Conservation (phyloP, 2,113 vertebrate genomes). For the Bombycilla garrulus region DNA sequence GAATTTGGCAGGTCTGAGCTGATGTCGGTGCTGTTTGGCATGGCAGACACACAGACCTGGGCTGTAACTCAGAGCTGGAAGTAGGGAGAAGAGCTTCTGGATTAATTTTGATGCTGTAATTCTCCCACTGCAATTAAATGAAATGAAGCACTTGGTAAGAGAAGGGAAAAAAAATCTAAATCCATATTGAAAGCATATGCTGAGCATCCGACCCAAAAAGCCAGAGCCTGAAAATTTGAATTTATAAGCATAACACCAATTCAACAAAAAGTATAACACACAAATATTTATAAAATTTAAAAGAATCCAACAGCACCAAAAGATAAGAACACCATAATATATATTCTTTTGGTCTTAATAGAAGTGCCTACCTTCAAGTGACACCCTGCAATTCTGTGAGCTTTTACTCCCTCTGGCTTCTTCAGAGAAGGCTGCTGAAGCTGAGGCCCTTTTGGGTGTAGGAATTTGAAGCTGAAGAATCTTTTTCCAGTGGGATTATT, state of each 20-base stretch:
- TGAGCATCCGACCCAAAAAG: not conserved
- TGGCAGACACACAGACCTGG: not conserved
- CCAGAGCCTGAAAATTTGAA: not conserved
- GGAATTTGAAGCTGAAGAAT: not conserved
- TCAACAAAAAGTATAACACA: not conserved
- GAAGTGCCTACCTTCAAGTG: not conserved
- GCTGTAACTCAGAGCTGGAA: not conserved
- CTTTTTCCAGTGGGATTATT: constrained; percentile 24
- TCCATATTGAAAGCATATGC: not conserved
- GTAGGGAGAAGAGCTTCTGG: not conserved
- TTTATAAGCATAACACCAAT: not conserved
- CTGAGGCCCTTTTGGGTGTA: not conserved
- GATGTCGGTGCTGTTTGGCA: rapidly evolving
- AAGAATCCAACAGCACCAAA: not conserved
- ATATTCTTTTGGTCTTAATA: not conserved
- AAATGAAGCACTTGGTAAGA: not conserved
- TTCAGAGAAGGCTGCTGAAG: not conserved
- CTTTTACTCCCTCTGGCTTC: not conserved
- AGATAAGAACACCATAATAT: not conserved
- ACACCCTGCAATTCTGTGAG: not conserved
- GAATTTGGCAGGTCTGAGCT: not conserved
- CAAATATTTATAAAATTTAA: not conserved
- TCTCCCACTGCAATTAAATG: not conserved
- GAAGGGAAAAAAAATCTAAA: not conserved
- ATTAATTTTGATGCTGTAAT: not conserved